Evolutionary conservation across 2,888 invertebrate species (phyloP).

Genomic region (Sesia bembeciformis): DNA sequence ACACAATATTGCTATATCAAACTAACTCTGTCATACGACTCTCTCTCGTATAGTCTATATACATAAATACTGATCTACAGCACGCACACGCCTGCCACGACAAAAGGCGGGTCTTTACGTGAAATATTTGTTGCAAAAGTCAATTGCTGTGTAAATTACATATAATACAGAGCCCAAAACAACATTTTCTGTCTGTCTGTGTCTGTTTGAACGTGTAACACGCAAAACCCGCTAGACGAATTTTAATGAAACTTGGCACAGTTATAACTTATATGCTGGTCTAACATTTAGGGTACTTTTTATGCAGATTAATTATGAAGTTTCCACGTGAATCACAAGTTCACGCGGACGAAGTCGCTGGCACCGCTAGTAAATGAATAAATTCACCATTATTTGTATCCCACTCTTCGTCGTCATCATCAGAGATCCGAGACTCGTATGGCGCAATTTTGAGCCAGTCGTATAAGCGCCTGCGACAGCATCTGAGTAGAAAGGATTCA

Average conservation of each 20-base stretch:
- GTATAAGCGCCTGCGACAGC: slow-evolving; percentile 89
- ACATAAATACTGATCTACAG: not conserved
- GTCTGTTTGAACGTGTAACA: not conserved
- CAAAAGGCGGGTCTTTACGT: too few relatives aligned
- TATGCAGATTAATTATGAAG: too few relatives aligned
- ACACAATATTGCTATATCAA: not conserved
- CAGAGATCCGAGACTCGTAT: slow-evolving; percentile 76
- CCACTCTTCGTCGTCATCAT: slow-evolving; percentile 95
- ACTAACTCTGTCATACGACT: too few relatives aligned
- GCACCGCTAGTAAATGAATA: not conserved
- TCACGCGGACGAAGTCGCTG: too few relatives aligned
- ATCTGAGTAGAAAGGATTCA: slow-evolving; percentile 29
- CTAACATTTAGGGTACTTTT: too few relatives aligned
- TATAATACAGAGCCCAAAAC: too few relatives aligned
- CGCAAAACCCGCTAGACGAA: not conserved
- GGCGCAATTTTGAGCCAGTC: slow-evolving; percentile 94
- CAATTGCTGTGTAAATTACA: too few relatives aligned
- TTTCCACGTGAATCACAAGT: too few relatives aligned
- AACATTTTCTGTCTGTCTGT: not conserved
- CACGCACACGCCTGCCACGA: too few relatives aligned
- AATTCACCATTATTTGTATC: slow-evolving; percentile 78
- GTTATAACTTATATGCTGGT: too few relatives aligned
- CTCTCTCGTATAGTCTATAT: not conserved
- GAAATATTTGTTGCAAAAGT: too few relatives aligned
- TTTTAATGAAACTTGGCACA: too few relatives aligned